A percentile compares a stretch with the other conserved stretches of the same genome.
phyloP scores from a whole-genome alignment of 1,140 invertebrate genomes.

The Trichogramma pretiosum region DNA sequence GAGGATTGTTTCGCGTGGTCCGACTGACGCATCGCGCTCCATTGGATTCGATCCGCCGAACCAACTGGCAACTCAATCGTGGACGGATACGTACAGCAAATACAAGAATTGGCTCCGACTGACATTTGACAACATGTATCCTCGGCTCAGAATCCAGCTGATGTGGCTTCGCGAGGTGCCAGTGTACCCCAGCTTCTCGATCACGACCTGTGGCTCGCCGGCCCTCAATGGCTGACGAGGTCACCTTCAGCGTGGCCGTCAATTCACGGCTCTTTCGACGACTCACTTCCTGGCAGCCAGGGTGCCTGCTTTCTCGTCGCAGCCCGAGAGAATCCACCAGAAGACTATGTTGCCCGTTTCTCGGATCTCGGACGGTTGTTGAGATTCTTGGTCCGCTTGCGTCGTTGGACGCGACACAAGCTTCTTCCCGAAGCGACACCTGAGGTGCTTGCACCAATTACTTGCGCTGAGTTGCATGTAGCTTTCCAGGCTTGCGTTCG shows the following conservation, averaged over 20 bases:
- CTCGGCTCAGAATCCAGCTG: neutral
- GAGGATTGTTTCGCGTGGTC: neutral
- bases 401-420: neutral
- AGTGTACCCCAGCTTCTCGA: neutral
- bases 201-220: neutral
- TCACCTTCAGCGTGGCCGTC: neutral
- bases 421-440: too few species aligned
- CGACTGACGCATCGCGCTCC: neutral
- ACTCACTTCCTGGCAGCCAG: too few species aligned
- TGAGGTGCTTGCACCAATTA: neutral
- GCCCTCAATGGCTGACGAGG: neutral
- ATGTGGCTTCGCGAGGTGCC: neutral
- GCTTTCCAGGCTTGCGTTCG: neutral
- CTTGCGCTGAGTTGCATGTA: neutral
- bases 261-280: too few species aligned
- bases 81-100: neutral
- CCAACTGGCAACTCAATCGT: neutral
- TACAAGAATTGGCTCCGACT: neutral
- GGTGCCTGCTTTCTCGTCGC: too few species aligned
- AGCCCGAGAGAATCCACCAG: too few species aligned
- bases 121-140: neutral
- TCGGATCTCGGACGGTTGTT: neutral
- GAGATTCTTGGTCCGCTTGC: neutral
- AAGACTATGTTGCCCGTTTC: neutral
- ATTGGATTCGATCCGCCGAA: neutral